These are phyloP conservation scores for Parasteatoda tepidariorum DNA, from an alignment of 1,140 invertebrate genomes.

Conservation along the genomic window DNA sequence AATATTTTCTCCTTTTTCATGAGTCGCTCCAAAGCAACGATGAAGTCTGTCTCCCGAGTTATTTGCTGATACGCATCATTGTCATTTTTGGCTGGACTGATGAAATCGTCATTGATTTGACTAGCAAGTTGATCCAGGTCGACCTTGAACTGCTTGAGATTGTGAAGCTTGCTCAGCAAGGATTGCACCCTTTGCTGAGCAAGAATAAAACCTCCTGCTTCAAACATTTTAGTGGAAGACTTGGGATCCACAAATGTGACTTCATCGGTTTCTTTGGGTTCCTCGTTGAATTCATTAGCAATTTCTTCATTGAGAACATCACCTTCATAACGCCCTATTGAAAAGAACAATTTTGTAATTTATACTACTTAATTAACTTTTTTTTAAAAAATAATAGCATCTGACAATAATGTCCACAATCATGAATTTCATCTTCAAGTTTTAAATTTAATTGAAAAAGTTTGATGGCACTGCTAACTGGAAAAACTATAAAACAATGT, in stretches of 20 bases:
- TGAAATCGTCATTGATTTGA: neutral
- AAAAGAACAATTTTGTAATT: neutral
- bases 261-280: neutral
- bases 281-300: neutral
- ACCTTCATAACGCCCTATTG: neutral
- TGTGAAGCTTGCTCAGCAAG: slow-evolving; percentile 41
- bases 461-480: neutral
- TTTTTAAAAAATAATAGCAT: neutral
- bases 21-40: slow-evolving; percentile 6
- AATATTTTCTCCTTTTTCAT: slow-evolving; percentile 40
- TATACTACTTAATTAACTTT: neutral
- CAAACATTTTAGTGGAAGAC: slow-evolving; percentile 1
- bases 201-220: neutral
- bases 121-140: slow-evolving; percentile 29
- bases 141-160: slow-evolving; percentile 36
- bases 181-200: slow-evolving; percentile 31
- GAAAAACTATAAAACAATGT: neutral
- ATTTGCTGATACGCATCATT: neutral
- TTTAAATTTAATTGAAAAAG: neutral
- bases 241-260: slow-evolving; percentile 30
- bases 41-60: neutral
- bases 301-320: neutral
- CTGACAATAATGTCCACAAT: neutral
- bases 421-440: neutral
- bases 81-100: neutral